phyloP scores from a whole-genome alignment of 2,113 vertebrate genomes.

The Fregata magnificens region DNA sequence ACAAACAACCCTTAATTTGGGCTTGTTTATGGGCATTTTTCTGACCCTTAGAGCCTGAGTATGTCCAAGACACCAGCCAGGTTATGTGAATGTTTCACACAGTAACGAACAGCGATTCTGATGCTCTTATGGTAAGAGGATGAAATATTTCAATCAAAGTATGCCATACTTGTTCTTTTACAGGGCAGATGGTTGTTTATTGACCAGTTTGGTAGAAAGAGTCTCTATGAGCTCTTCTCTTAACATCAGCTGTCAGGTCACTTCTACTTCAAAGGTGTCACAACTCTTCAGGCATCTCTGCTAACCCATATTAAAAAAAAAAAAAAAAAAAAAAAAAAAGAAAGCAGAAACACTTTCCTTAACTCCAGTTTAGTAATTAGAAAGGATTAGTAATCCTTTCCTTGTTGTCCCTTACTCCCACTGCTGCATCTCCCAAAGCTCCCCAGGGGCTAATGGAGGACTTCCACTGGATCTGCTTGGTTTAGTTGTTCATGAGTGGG shows the following conservation, averaged over 20 bases:
- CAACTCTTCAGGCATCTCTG: background rate
- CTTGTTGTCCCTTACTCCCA: background rate
- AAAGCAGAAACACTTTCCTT: background rate
- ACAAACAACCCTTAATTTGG: background rate
- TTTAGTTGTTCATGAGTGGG: slow-evolving; percentile 29
- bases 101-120: background rate
- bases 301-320: background rate
- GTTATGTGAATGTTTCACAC: background rate
- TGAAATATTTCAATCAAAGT: background rate
- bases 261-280: background rate
- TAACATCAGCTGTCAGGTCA: background rate
- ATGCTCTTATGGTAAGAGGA: background rate
- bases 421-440: background rate
- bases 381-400: background rate
- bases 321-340: background rate
- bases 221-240: background rate
- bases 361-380: background rate
- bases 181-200: background rate
- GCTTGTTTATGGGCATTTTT: background rate
- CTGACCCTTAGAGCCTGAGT: background rate
- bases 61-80: background rate
- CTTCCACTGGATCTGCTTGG: background rate
- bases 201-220: background rate
- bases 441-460: background rate
- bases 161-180: background rate